Evolutionary conservation across 2,113 vertebrate genomes (phyloP).

Genomic region (Hippolais icterina): DNA sequence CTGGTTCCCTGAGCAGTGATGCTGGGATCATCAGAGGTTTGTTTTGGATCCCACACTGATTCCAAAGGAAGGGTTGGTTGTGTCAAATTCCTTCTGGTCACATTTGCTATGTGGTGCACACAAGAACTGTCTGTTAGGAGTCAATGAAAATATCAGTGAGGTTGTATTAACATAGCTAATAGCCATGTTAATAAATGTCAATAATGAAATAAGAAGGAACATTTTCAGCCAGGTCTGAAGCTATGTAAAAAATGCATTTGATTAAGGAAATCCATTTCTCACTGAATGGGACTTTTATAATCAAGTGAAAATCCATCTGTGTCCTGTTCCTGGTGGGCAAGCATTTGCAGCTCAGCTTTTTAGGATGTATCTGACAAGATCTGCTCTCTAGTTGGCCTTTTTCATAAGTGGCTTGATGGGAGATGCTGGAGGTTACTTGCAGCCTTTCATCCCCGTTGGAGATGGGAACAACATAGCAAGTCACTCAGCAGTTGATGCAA

Average conservation of each 20-base stretch:
- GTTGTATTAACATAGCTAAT: slow-evolving; percentile 63
- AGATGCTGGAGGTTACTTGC: background rate
- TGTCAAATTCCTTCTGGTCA: slow-evolving; percentile 19
- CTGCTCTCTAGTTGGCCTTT: background rate
- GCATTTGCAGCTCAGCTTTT: background rate
- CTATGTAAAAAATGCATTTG: background rate
- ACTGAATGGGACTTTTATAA: background rate
- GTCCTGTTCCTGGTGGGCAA: background rate
- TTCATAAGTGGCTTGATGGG: background rate
- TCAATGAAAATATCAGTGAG: slow-evolving; percentile 54
- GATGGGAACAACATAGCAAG: background rate
- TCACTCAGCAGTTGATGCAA: background rate
- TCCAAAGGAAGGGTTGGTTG: slow-evolving; percentile 19
- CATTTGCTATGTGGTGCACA: slow-evolving; percentile 6
- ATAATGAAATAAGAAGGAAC: slow-evolving; percentile 36
- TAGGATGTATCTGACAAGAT: background rate
- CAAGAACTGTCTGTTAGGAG: slow-evolving; percentile 60
- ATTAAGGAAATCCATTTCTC: slow-evolving; percentile 17
- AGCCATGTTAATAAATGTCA: slow-evolving; percentile 60
- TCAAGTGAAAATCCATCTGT: background rate
- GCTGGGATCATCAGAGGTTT: slow-evolving; percentile 16
- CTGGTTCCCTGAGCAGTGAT: background rate
- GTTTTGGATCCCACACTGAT: slow-evolving; percentile 17
- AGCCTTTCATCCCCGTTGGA: background rate
- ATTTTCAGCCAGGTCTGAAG: slow-evolving; percentile 22